Conservation (phyloP, 2,888 invertebrate species). For the Epirrita christyi region DNA sequence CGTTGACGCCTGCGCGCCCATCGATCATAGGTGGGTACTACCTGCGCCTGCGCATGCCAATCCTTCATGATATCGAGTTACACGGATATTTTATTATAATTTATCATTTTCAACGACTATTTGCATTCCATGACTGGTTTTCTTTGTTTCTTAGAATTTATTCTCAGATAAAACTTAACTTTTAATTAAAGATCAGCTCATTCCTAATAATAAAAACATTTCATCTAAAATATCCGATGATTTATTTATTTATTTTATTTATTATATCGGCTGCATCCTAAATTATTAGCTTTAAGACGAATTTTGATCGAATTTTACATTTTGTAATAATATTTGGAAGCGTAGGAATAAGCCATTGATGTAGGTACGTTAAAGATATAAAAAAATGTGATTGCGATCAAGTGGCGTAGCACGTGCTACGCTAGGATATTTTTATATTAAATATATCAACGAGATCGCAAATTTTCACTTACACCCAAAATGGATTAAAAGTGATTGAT, state of each 20-base stretch:
- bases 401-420: slow-evolving; percentile 13
- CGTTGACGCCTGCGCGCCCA: slow-evolving; percentile 28
- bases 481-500: neutral
- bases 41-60: slow-evolving; percentile 34
- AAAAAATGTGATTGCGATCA: too few relatives aligned
- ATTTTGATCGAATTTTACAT: too few relatives aligned
- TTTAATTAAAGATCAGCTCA: too few relatives aligned
- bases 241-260: too few relatives aligned
- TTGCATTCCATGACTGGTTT: slow-evolving; percentile 24
- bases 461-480: neutral
- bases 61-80: slow-evolving; percentile 39
- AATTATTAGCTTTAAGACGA: too few relatives aligned
- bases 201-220: too few relatives aligned
- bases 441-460: slow-evolving; percentile 17
- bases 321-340: too few relatives aligned
- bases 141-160: slow-evolving; percentile 12
- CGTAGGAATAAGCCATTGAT: too few relatives aligned
- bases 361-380: too few relatives aligned
- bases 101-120: slow-evolving; percentile 26
- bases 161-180: neutral
- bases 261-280: too few relatives aligned
- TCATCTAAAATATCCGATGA: too few relatives aligned
- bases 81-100: slow-evolving; percentile 28
- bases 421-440: slow-evolving; percentile 4
- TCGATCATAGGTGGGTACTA: slow-evolving; percentile 34